Evolutionary conservation across 2,113 vertebrate genomes (phyloP), one percentile per base, ranked within the genome.

Genomic region (Plotosus lineatus): DNA sequence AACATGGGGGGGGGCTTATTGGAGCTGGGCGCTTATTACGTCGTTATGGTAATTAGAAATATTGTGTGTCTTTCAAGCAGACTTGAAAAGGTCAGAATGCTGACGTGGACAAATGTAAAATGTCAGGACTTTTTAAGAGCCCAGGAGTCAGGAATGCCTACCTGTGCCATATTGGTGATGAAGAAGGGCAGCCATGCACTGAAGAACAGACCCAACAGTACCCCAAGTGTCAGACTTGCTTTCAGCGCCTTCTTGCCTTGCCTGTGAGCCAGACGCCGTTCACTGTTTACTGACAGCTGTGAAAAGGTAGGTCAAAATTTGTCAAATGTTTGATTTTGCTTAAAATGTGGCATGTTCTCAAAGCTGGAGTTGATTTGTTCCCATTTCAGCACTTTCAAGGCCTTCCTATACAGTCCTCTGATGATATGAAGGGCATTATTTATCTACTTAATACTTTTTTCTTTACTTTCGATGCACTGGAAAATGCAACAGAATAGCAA

Each of bases 121-220:
- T n/a, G 7, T 1, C 38, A 53, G 50, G 15, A 56, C 7, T 48
- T 74, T 76, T 55, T 68, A 61, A 28, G 33, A 40, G 31, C 50
- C 4, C 26, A 38, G 19, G 3, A 73, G 48, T 78, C 56, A n/a
- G 6, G 36, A 28, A 33, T 7, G 89, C 90, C 94, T 87, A 98
- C 98, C 95, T 99, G 96, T 0, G 91, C 94, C 90, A 98, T 90
- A 40, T 96, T 99, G 89, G 95, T 94, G 88, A 98, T 83, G 3
- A 99, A 99, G 91, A 99, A 98, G 3, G 98, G 98, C 1, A 98
- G 88, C 98, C 97, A 99, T 7, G 97, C 94, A 51, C 96, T 94
- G 5, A 98, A 98, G 91, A 98, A 98, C 90, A 98, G 95, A 79
- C 98, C 97, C 89, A 98, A 89, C 28, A 98, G 93, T 82, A 98